phyloP scores from a whole-genome alignment of 2,888 invertebrate genomes.

The Thymelicus sylvestris region DNA sequence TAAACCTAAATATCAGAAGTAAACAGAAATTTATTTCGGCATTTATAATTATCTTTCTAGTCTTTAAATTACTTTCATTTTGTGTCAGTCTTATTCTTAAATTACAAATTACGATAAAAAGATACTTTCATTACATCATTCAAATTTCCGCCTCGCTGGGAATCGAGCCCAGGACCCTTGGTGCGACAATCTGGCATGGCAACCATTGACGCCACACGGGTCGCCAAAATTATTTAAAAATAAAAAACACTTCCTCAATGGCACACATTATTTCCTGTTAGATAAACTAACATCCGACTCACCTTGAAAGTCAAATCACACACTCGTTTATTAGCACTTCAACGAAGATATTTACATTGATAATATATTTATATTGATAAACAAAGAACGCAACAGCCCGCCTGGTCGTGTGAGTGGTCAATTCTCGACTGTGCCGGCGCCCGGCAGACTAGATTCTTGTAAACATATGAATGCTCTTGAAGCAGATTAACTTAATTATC shows the following conservation, averaged over 20 bases:
- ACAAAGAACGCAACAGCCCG: constrained; percentile 9
- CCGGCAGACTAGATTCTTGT: neutral
- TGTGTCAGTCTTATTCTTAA: too few relatives aligned
- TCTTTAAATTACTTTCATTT: too few relatives aligned
- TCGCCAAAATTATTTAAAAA: too few relatives aligned
- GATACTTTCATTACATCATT: too few relatives aligned
- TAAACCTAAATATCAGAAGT: too few relatives aligned
- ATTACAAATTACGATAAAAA: too few relatives aligned
- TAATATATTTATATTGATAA: neutral
- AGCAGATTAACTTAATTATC: constrained; percentile 11
- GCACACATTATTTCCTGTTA: neutral
- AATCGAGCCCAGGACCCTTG: too few relatives aligned
- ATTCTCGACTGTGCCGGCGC: constrained; percentile 38
- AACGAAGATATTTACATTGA: neutral
- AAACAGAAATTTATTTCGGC: too few relatives aligned
- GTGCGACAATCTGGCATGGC: too few relatives aligned
- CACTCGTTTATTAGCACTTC: constrained; percentile 20
- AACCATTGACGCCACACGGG: too few relatives aligned
- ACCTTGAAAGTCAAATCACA: constrained; percentile 24
- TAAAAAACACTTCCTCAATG: neutral
- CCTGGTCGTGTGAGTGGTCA: constrained; percentile 36
- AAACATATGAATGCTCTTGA: neutral
- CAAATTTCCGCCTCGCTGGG: too few relatives aligned
- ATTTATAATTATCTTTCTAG: too few relatives aligned
- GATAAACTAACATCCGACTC: constrained; percentile 23